phyloP scores from a whole-genome alignment of 2,113 vertebrate species.

The Geothlypis trichas region DNA sequence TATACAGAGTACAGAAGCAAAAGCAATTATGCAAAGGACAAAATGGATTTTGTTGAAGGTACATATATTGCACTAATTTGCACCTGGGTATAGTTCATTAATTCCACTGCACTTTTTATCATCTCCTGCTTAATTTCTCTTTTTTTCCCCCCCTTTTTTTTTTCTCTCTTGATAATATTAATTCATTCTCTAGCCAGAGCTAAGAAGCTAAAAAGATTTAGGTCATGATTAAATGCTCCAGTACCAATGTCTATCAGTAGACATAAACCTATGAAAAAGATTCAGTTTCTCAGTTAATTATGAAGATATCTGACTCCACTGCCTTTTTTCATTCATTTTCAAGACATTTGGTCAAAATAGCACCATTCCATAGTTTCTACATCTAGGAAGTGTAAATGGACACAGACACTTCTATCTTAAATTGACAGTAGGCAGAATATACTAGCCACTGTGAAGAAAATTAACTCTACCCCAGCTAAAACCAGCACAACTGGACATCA shows the following conservation, averaged over 20 bases:
- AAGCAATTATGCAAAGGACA: background rate
- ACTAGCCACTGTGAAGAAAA: background rate
- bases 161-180: background rate
- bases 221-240: constrained; percentile 9
- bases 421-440: background rate
- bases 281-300: background rate
- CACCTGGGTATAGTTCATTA: background rate
- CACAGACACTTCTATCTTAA: background rate
- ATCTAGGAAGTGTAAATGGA: background rate
- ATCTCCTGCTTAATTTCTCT: background rate
- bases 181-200: background rate
- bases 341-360: background rate
- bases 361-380: background rate
- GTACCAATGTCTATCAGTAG: background rate
- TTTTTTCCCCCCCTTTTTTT: background rate
- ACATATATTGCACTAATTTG: background rate
- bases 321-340: background rate
- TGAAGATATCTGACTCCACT: background rate
- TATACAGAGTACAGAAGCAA: background rate
- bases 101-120: constrained; percentile 12
- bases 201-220: constrained; percentile 56
- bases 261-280: background rate
- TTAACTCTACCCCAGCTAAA: background rate
- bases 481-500: background rate
- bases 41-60: background rate